These are phyloP conservation scores for Empis stercorea DNA, from an alignment of 2,888 invertebrate species.

Conservation along the genomic window DNA sequence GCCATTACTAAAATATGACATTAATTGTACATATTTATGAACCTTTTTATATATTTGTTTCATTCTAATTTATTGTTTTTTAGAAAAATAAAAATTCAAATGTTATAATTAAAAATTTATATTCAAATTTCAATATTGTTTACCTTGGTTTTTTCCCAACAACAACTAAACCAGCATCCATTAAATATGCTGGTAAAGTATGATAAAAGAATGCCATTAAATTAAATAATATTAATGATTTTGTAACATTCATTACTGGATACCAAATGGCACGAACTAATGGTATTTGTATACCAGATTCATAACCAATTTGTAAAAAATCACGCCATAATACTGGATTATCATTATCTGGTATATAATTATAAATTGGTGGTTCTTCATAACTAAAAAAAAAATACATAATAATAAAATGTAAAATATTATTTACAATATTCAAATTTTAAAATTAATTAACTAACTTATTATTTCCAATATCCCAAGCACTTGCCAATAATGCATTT, in stretches of 20 bases:
- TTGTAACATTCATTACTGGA: conserved; percentile 40
- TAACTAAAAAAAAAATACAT: no score
- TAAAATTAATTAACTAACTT: no score
- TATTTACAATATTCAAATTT: no score
- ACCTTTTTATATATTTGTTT: conserved; percentile 65
- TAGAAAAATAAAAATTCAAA: neutral
- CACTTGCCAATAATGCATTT: conserved; percentile 36
- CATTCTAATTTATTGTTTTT: conserved; percentile 42
- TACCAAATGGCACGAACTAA: conserved; percentile 56
- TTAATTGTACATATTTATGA: conserved; percentile 57
- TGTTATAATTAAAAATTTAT: no score
- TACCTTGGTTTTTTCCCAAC: conserved; percentile 43
- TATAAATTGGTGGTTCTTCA: conserved; percentile 51
- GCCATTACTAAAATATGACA: conserved; percentile 62
- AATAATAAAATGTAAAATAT: no score
- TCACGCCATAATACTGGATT: conserved; percentile 72
- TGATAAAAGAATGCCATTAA: conserved; percentile 46
- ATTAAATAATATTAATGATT: conserved; percentile 32
- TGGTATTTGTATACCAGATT: conserved; percentile 42
- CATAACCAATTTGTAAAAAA: conserved; percentile 42
- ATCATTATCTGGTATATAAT: conserved; percentile 69
- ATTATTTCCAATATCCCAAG: conserved; percentile 33
- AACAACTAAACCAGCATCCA: conserved; percentile 42
- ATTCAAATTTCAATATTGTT: conserved; percentile 13
- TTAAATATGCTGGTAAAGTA: conserved; percentile 47